phyloP scores from a whole-genome alignment of 2,888 invertebrate species.

The Orgyia antiqua region DNA sequence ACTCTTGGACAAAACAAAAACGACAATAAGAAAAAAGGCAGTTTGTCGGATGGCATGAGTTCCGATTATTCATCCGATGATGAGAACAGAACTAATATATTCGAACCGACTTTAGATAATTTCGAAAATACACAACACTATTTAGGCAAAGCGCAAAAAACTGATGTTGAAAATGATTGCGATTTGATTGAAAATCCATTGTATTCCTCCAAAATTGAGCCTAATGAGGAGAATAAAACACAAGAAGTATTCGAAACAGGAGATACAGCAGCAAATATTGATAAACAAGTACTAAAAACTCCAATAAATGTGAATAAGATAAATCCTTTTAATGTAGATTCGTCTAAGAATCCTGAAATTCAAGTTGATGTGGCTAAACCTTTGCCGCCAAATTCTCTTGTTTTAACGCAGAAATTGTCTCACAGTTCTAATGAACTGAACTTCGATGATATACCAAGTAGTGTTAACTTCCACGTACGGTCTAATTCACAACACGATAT shows the following conservation, averaged over 20 bases:
- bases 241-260: slow-evolving; percentile 79
- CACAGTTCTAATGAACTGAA: slow-evolving; percentile 84
- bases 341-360: slow-evolving; percentile 80
- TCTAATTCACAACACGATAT: slow-evolving; percentile 83
- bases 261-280: slow-evolving; percentile 53
- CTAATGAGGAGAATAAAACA: slow-evolving; percentile 34
- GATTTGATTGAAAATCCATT: slow-evolving; percentile 67
- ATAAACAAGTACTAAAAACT: slow-evolving; percentile 48
- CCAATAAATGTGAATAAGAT: slow-evolving; percentile 51
- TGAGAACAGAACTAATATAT: slow-evolving; percentile 67
- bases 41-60: slow-evolving; percentile 81
- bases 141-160: slow-evolving; percentile 49
- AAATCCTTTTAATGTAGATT: slow-evolving; percentile 56
- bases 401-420: slow-evolving; percentile 81
- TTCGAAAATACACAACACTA: slow-evolving; percentile 72
- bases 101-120: slow-evolving; percentile 71
- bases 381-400: slow-evolving; percentile 73
- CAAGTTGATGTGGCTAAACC: slow-evolving; percentile 68
- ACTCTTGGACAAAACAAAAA: slow-evolving; percentile 64
- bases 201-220: slow-evolving; percentile 70
- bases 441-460: slow-evolving; percentile 39
- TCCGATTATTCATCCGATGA: slow-evolving; percentile 76
- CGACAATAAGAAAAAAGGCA: slow-evolving; percentile 79
- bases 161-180: slow-evolving; percentile 54
- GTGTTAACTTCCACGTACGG: slow-evolving; percentile 54